These are phyloP conservation scores for Pelochelys cantorii DNA, from an alignment of 2,797 vertebrate species.

Conservation along the genomic window DNA sequence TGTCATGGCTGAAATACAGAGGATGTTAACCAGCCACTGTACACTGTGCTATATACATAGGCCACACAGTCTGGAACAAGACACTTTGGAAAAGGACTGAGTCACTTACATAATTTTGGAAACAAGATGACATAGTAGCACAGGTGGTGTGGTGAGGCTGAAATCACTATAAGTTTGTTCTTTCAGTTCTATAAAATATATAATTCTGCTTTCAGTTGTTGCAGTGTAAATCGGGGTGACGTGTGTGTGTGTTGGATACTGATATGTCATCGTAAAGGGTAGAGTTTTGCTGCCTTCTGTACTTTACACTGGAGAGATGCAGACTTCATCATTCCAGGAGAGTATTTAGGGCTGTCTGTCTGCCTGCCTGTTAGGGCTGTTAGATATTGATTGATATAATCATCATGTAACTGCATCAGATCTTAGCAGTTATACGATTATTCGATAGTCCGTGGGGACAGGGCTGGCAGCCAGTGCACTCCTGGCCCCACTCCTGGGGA, in stretches of 20 bases:
- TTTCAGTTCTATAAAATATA: not conserved
- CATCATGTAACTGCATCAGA: too few relatives aligned
- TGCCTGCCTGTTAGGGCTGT: too few relatives aligned
- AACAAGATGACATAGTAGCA: not conserved
- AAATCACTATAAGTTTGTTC: constrained; percentile 35
- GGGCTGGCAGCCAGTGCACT: too few relatives aligned
- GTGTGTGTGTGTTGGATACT: not conserved
- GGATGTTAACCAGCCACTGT: not conserved
- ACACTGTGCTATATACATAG: not conserved
- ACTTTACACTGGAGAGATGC: constrained; percentile 27
- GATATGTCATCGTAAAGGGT: not conserved
- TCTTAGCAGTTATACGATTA: too few relatives aligned
- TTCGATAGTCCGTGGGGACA: too few relatives aligned
- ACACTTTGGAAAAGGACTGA: not conserved
- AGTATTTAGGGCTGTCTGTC: constrained; percentile 40
- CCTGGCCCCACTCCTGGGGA: too few relatives aligned
- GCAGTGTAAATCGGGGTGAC: fast-evolving
- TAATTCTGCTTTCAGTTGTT: not conserved
- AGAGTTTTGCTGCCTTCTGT: constrained; percentile 45
- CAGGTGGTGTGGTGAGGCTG: constrained; percentile 46
- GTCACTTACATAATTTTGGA: constrained; percentile 45
- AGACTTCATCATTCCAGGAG: constrained; percentile 19
- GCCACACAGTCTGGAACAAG: not conserved
- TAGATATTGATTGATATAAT: too few relatives aligned
- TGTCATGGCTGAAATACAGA: constrained; percentile 19